These are phyloP conservation scores for Pygoscelis antarcticus DNA, from an alignment of 2,113 vertebrate species.

Conservation along the genomic window DNA sequence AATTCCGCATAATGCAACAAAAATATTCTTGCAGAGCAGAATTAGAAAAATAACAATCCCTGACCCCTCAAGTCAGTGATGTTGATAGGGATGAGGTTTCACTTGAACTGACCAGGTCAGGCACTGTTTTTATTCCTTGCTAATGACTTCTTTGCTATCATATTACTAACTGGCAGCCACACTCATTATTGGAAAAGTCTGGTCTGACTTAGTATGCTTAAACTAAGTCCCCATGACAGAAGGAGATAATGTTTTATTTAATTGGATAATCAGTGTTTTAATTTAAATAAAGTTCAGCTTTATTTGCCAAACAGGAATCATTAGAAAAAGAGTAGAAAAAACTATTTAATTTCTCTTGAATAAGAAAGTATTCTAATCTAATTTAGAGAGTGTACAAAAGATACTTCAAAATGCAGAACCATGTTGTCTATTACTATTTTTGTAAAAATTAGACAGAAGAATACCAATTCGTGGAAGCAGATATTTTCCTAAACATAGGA, in stretches of 20 bases:
- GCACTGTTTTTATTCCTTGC: background rate
- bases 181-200: background rate
- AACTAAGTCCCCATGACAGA: background rate
- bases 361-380: background rate
- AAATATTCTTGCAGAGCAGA: background rate
- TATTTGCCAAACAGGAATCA: background rate
- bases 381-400: background rate
- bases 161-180: background rate
- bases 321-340: background rate
- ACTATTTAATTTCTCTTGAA: background rate
- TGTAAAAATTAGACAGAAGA: background rate
- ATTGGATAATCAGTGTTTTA: background rate
- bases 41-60: background rate
- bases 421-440: background rate
- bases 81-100: background rate
- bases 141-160: background rate
- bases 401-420: background rate
- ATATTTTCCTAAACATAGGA: background rate
- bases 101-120: background rate
- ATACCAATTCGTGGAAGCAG: background rate
- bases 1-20: background rate
- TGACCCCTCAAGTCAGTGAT: background rate
- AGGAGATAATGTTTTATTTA: constrained; percentile 9
- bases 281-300: constrained; percentile 22
- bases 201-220: background rate